These are phyloP conservation scores for Malurus alboscapulatus DNA, from an alignment of 2,113 vertebrate genomes.

Conservation along the genomic window DNA sequence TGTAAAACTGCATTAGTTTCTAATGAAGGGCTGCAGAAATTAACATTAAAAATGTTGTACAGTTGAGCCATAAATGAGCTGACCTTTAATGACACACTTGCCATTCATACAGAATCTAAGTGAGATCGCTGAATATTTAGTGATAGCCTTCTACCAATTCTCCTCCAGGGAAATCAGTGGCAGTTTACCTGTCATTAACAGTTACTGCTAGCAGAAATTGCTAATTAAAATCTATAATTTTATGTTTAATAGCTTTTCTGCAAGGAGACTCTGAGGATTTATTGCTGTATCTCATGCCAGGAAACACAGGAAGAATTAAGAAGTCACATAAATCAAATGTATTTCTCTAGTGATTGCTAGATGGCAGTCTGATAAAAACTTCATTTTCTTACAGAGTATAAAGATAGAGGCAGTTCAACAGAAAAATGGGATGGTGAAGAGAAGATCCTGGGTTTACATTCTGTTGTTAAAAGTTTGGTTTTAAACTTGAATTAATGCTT, in stretches of 20 bases:
- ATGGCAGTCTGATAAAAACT: not conserved
- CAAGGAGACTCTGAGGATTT: slow-evolving; percentile 13
- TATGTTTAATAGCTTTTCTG: slow-evolving; percentile 39
- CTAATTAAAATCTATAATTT: slow-evolving; percentile 68
- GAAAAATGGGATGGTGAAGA: not conserved
- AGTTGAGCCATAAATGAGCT: slow-evolving; percentile 40
- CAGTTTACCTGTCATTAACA: slow-evolving; percentile 61
- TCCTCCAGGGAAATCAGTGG: slow-evolving; percentile 66
- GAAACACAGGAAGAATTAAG: not conserved
- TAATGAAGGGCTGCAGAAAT: slow-evolving; percentile 26
- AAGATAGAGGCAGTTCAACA: not conserved
- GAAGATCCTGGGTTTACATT: not conserved
- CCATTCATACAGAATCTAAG: slow-evolving; percentile 45
- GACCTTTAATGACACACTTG: slow-evolving; percentile 59
- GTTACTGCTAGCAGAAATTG: slow-evolving; percentile 61
- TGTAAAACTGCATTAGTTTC: not conserved
- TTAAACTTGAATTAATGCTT: not conserved
- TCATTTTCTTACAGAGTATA: not conserved
- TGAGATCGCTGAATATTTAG: slow-evolving; percentile 42
- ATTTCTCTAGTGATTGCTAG: not conserved
- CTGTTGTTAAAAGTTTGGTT: not conserved
- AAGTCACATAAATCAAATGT: not conserved
- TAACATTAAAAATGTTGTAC: slow-evolving; percentile 44
- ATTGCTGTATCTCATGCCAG: not conserved
- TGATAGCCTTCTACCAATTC: slow-evolving; percentile 12